Conservation (phyloP, 2,888 invertebrate species). For the Malthinus flaveolus region DNA sequence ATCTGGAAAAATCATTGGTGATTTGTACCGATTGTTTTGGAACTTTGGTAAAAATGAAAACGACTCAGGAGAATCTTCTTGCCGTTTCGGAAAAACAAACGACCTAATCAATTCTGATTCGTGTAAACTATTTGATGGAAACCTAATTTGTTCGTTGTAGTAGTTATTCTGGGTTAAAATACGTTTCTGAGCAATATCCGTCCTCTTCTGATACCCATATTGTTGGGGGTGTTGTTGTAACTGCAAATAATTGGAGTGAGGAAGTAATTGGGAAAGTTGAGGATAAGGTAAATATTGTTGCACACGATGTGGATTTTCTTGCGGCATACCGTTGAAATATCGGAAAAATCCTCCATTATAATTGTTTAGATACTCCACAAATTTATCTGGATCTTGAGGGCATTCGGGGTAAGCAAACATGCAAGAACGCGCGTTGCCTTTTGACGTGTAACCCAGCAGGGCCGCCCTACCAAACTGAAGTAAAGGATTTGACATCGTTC, state of each 20-base stretch:
- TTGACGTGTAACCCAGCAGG: conserved; percentile 71
- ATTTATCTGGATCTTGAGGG: conserved; percentile 71
- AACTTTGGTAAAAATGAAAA: not conserved
- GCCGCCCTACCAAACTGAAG: conserved; percentile 76
- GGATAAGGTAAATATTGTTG: not conserved
- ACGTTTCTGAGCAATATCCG: not conserved
- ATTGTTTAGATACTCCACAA: conserved; percentile 80
- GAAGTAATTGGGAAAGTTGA: too few species aligned
- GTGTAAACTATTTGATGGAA: conserved; percentile 20
- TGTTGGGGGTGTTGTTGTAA: not conserved
- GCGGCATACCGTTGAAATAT: conserved; percentile 64
- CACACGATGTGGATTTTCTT: not conserved
- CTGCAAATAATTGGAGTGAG: not conserved
- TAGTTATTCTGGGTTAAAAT: conserved; percentile 1
- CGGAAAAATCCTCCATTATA: conserved; percentile 85
- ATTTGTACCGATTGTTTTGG: too few species aligned
- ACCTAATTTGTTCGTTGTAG: conserved; percentile 6
- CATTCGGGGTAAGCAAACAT: conserved; percentile 71
- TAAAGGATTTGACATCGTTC: conserved; percentile 64
- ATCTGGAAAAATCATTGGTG: conserved; percentile 58
- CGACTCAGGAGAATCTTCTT: not conserved
- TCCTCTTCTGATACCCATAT: not conserved
- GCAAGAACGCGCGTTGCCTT: conserved; percentile 63
- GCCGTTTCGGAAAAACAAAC: not conserved
- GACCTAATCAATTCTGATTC: not conserved